A percentile compares a stretch with the other conserved stretches of the same genome.
These are phyloP conservation scores for Stenopsyche tienmushanensis DNA, from an alignment of 1,140 invertebrate species.

Conservation along the genomic window DNA sequence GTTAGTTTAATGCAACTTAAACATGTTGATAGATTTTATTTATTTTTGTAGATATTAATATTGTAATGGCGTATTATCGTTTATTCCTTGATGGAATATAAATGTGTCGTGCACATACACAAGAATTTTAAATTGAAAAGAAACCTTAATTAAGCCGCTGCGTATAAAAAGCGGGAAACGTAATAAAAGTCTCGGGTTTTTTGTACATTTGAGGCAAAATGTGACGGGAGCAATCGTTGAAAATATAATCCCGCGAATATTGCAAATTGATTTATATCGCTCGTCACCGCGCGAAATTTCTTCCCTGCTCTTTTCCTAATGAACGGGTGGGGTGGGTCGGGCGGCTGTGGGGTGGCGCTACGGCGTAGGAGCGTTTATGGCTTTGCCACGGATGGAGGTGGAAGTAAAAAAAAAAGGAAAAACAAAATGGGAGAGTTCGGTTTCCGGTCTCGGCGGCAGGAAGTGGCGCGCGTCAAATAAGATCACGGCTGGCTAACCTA, in stretches of 20 bases:
- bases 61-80: too few relatives aligned
- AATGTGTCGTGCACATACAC: too few relatives aligned
- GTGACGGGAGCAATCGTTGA: background rate
- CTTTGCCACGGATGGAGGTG: background rate
- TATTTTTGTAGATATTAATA: too few relatives aligned
- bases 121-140: too few relatives aligned
- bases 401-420: background rate
- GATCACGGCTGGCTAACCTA: constrained; percentile 32
- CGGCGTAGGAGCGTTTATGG: background rate
- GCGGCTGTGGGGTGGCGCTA: background rate
- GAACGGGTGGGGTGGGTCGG: constrained; percentile 3
- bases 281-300: constrained; percentile 20
- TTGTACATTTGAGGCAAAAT: background rate
- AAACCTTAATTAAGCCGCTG: too few relatives aligned
- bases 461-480: constrained; percentile 25
- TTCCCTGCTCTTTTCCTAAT: background rate
- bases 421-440: constrained; percentile 32
- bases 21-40: too few relatives aligned
- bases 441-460: constrained; percentile 18
- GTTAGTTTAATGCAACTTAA: too few relatives aligned
- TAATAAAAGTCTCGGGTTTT: too few relatives aligned
- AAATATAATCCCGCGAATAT: constrained; percentile 11
- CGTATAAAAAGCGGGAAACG: too few relatives aligned
- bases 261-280: constrained; percentile 26
- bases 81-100: too few relatives aligned